These are phyloP conservation scores for Drosophila erecta DNA, from an alignment of 1,140 invertebrate genomes.

Conservation along the genomic window DNA sequence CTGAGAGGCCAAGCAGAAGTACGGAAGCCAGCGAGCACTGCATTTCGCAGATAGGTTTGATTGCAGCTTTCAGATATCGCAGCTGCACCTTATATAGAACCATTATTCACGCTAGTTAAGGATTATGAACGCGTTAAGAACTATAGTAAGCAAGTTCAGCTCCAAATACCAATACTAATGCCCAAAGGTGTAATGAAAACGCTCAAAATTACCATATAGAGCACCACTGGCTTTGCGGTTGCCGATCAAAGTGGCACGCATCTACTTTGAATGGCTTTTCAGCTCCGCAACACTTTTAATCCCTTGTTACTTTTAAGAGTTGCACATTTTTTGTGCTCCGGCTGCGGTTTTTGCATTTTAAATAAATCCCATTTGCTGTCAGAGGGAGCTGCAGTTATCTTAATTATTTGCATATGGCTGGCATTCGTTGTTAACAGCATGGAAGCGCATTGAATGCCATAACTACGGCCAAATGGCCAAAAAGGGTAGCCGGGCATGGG, in stretches of 20 bases:
- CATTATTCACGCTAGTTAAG: background rate
- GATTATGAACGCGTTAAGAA: background rate
- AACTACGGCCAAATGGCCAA: constrained; percentile 62
- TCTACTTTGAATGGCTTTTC: background rate
- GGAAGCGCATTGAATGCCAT: constrained; percentile 65
- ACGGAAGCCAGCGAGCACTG: background rate
- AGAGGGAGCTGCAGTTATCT: constrained; percentile 48
- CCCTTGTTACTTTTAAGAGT: constrained; percentile 7
- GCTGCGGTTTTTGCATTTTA: constrained; percentile 28
- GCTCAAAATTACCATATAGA: no score
- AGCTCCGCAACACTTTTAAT: background rate
- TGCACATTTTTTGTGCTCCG: constrained; percentile 14
- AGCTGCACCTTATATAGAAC: background rate
- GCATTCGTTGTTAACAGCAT: constrained; percentile 53
- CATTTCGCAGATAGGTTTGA: background rate
- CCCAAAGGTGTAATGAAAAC: no score
- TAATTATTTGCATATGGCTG: constrained; percentile 61
- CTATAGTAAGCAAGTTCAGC: no score
- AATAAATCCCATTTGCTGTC: constrained; percentile 51
- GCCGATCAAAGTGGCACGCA: background rate
- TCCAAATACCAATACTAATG: no score
- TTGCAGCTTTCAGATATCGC: background rate
- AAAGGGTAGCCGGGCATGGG: constrained; percentile 17
- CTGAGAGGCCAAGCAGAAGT: background rate
- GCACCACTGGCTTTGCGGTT: background rate